phyloP scores from a whole-genome alignment of 2,797 vertebrate species.

The Notoglanidium macrostoma region DNA sequence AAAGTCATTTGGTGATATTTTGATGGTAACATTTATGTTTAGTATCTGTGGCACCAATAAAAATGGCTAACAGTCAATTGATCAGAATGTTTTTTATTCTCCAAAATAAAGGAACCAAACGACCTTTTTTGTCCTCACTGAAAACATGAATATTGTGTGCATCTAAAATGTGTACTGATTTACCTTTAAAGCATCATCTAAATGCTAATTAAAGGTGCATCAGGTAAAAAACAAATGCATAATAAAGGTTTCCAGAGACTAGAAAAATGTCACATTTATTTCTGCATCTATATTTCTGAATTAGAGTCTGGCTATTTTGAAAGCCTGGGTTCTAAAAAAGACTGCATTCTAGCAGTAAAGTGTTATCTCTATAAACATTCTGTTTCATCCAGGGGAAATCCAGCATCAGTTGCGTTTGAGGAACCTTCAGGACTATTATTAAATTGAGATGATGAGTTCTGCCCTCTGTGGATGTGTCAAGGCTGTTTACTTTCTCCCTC shows the following conservation, averaged over 20 bases:
- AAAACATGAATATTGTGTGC: background rate
- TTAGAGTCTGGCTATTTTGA: background rate
- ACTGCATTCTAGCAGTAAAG: background rate
- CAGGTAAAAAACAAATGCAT: background rate
- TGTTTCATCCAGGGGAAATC: background rate
- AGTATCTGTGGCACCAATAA: too few relatives aligned
- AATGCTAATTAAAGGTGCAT: background rate
- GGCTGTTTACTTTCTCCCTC: constrained; percentile 22
- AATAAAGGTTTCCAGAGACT: background rate
- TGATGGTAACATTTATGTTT: too few relatives aligned
- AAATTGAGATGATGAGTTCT: constrained; percentile 10
- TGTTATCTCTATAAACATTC: background rate
- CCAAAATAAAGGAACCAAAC: too few relatives aligned
- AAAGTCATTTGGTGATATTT: too few relatives aligned
- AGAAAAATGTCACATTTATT: background rate
- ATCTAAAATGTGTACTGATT: background rate
- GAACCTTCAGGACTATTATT: background rate
- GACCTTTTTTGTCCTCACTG: background rate
- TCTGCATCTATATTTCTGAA: background rate
- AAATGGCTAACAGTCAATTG: background rate
- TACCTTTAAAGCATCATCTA: background rate
- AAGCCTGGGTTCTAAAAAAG: background rate
- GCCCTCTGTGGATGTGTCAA: constrained; percentile 2
- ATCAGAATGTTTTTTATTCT: background rate
- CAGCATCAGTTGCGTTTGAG: background rate